Base-by-base conservation (phyloP, 2,888 invertebrate genomes). In the Sarcophaga rosellei region DNA sequence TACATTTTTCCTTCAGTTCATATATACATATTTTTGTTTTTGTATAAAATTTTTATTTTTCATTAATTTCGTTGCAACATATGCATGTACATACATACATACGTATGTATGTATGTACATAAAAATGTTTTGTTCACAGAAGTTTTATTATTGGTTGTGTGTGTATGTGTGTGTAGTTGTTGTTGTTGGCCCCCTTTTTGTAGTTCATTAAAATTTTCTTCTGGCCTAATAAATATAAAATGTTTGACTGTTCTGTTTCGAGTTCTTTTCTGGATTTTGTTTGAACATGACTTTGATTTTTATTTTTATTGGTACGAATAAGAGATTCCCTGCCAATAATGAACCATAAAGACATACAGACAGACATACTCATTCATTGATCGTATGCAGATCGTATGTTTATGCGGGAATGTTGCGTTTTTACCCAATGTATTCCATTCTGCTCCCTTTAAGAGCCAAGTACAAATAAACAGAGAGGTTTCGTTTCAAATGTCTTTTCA, bases 171-270 rank as follows among this genome's bases (percentile, higher is more conserved):
- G 5, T 25, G 25, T 25, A 0, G 57, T 77, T 70, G 35, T 47
- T 65, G 47, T 78, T 35, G 78, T 66, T 82, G 70, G 35, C 8
- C 35, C 25, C 35, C 73, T 81, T 74, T 69, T 61, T 86, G 83
- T 84, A 88, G 91, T 92, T 92, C 92, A 92, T 92, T 92, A 92
- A 92, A 92, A 92, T 92, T 91, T 91, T 89, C 89, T 89, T 91
- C 90, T 90, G 88, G 90, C 90, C 91, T 91, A 91, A 92, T 92
- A 92, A 92, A 92, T 92, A 92, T 90, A 89, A 89, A 88, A 89
- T 72, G 82, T 82, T 82, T 77, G 82, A 82, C 82, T 72, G 65
- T 88, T 79, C 82, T 72, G 65, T 88, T 79, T 85, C 77, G 53
- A 53, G 17, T 15, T 72, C 47, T 66, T 45, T 45, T 65, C 44